Evolutionary conservation across 2,888 invertebrate genomes (phyloP), one percentile per base, ranked within the genome.

Genomic region (Drosophila trichaetosa): DNA sequence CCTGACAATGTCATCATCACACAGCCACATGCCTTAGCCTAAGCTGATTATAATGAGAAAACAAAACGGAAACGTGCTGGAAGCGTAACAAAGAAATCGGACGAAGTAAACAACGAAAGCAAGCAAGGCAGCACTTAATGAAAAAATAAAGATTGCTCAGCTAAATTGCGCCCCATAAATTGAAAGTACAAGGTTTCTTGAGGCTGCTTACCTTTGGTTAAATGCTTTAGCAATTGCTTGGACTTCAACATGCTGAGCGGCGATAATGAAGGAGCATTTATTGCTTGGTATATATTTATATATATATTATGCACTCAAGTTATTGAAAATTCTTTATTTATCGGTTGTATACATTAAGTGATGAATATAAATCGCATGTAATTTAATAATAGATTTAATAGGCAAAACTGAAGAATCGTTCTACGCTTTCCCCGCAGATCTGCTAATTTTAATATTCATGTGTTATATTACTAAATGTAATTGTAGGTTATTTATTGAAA

Each of bases 161-260:
- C 49, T 24, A 31, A 68, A 74, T 66, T 69, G 48, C 69, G 77
- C 56, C 71, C 62, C 59, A 48, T 31, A 34, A 52, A 64, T 46
- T 34, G 29, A 38, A 31, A 36, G n/a, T 13, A 48, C 31, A 42
- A 33, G 24, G 18, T 33, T 31, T n/a, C 7, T 40, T 36, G 16
- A 0, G 34, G 7, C 34, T 52, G 59, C 75, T 90, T 84, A 91
- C 91, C 91, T 91, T 81, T 90, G 33, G 81, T 69, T 63, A 91
- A 77, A 62, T 82, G 79, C 65, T 89, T 84, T 61, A 90, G 63
- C 63, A 91, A 79, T 61, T 81, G 70, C 73, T 83, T 90, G n/a
- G 91, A 81, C 66, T 91, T 91, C 49, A 91, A 88, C 91, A 91
- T 91, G 58, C 70, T 89, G 66, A 46, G 24, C 51, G 56, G 36